A percentile compares a stretch with the other conserved stretches of the same genome.
Conservation (phyloP, 2,888 invertebrate species). For the Odontomyia ornata region DNA sequence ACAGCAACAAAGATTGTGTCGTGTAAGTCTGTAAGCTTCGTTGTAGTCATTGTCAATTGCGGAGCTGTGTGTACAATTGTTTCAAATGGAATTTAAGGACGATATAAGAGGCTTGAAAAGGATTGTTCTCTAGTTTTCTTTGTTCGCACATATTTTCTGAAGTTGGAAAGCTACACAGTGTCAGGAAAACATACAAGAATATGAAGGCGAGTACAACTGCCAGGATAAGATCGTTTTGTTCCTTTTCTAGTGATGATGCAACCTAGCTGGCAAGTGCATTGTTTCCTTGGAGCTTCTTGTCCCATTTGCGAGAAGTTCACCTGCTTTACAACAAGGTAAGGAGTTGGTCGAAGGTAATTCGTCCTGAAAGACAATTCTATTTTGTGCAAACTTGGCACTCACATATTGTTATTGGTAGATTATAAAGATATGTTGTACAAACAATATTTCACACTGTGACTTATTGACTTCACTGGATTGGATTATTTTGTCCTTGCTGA, state of each 20-base stretch:
- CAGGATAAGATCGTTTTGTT: neutral
- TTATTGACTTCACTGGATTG: slow-evolving; percentile 6
- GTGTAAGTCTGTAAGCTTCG: neutral
- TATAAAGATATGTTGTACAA: neutral
- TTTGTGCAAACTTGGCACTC: neutral
- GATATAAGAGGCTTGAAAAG: slow-evolving; percentile 20
- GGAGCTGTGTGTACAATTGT: slow-evolving; percentile 11
- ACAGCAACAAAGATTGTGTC: neutral
- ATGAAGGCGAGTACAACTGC: no score
- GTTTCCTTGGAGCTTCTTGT: neutral
- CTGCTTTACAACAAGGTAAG: neutral
- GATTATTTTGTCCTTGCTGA: neutral
- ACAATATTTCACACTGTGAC: neutral
- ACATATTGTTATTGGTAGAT: neutral
- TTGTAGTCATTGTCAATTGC: slow-evolving; percentile 16
- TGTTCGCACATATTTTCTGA: no score
- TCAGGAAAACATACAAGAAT: neutral
- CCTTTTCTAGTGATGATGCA: neutral
- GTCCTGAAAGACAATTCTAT: neutral
- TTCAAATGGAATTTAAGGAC: slow-evolving; percentile 28
- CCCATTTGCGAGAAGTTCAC: neutral
- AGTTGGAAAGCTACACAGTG: neutral
- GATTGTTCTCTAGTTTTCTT: neutral
- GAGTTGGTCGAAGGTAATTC: neutral
- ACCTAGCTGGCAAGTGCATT: neutral